Evolutionary conservation across 2,797 vertebrate genomes (phyloP), one percentile per base, ranked within the genome.

Genomic region (Etheostoma perlongum): DNA sequence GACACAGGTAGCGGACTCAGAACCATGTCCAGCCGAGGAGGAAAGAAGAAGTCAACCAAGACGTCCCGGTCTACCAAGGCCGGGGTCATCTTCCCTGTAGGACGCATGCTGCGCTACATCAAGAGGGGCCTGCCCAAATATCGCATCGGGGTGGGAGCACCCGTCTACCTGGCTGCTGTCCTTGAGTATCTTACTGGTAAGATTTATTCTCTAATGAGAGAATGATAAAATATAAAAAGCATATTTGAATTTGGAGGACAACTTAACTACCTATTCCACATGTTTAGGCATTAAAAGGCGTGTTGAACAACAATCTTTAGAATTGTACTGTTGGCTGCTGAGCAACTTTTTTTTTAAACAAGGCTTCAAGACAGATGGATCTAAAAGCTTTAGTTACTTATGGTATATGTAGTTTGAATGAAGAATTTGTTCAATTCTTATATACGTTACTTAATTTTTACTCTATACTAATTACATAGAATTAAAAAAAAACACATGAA

Each of bases 71-170:
- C 98, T 0, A 96, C 96, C 21, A 98, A 97, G 92, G 98, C 98
- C 0, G 98, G 98, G 9, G 97, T 99, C 75, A 99, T 99, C 90
- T 99, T 99, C 89, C 98, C 98, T 0, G 98, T 99, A 47, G 98
- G 98, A n/a, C 95, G 98, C 77, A 99, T 99, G 98, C 94, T 98
- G 63, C 96, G 98, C 59, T 99, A 99, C 91, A 98, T 99, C 84
- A 99, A 97, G 88, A 96, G 96, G 82, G 97, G 97, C 36, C 96
- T 98, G 67, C 98, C 98, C 0, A 99, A 98, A 76, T 99, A 99
- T 85, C 95, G 98, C 82, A 98, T 99, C n/a, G 98, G 98, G 8
- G 97, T 98, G 54, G 98, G 98, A 55, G 98, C 98, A 0, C 98
- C 98, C 0, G 98, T 99, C 42, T 99, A 99, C 91, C 96, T 99